phyloP scores from a whole-genome alignment of 2,113 vertebrate genomes.

The Cavia aperea region DNA sequence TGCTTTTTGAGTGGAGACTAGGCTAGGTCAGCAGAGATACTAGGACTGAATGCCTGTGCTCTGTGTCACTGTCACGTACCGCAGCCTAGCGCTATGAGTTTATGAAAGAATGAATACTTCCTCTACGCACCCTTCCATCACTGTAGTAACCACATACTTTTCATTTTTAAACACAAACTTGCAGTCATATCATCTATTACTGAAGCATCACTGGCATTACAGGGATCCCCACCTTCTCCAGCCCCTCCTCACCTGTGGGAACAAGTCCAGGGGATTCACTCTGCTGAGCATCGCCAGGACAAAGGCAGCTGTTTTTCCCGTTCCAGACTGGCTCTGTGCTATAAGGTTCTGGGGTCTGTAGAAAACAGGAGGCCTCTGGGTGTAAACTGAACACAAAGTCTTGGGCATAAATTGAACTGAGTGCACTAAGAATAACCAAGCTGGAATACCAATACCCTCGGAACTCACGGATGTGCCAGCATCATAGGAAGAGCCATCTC shows the following conservation, averaged over 20 bases:
- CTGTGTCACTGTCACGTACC: neutral
- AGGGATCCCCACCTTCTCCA: neutral
- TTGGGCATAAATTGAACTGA: neutral
- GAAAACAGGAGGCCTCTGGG: slow-evolving; percentile 47
- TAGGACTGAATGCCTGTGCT: neutral
- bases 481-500: slow-evolving; percentile 79
- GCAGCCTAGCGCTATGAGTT: neutral
- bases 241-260: slow-evolving; percentile 76
- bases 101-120: neutral
- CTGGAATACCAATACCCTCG: slow-evolving; percentile 18
- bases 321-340: slow-evolving; percentile 84
- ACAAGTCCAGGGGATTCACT: slow-evolving; percentile 67
- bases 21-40: neutral
- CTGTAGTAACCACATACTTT: neutral
- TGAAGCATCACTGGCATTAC: neutral
- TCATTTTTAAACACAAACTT: neutral
- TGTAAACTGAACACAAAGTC: slow-evolving; percentile 17
- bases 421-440: neutral
- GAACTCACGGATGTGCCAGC: slow-evolving; percentile 80
- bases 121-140: neutral
- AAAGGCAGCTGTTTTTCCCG: slow-evolving; percentile 84
- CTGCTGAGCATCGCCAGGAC: slow-evolving; percentile 82
- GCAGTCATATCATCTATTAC: neutral
- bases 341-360: slow-evolving; percentile 82
- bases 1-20: neutral